phyloP scores from a whole-genome alignment of 2,113 vertebrate genomes.

The Microcebus jonahi region DNA sequence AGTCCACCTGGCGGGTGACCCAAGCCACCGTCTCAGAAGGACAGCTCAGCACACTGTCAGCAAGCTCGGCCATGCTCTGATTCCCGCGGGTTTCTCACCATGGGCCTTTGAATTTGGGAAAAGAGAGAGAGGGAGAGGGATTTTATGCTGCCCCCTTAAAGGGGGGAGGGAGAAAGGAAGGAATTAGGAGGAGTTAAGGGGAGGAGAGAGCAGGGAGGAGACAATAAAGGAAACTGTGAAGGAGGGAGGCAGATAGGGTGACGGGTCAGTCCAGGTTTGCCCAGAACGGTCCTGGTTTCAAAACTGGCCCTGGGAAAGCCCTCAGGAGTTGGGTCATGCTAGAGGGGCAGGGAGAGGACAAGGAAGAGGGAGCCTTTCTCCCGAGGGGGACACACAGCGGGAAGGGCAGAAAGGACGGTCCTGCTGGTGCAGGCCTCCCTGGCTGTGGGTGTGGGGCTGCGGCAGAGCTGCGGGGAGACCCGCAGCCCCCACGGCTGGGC shows the following conservation, averaged over 20 bases:
- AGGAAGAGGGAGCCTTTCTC: background rate
- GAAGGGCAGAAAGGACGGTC: background rate
- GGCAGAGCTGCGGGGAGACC: background rate
- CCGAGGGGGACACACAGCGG: rapidly evolving
- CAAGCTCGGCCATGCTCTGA: background rate
- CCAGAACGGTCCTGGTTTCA: background rate
- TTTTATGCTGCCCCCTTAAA: background rate
- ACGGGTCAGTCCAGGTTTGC: background rate
- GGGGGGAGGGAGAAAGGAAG: background rate
- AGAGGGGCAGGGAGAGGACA: background rate
- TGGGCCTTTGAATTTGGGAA: background rate
- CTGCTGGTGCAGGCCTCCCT: rapidly evolving
- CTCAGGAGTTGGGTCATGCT: background rate
- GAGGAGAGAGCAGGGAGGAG: background rate
- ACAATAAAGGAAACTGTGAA: background rate
- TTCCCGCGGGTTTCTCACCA: background rate
- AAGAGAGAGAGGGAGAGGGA: background rate
- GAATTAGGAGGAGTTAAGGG: background rate
- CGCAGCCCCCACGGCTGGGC: rapidly evolving
- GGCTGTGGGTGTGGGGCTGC: background rate
- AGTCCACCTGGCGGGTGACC: background rate
- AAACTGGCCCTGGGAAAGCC: background rate
- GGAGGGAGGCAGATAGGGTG: too few species aligned
- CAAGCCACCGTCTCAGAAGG: background rate
- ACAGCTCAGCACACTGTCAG: background rate